Conservation (phyloP, 2,888 invertebrate genomes). For the Nesidiocoris tenuis region DNA sequence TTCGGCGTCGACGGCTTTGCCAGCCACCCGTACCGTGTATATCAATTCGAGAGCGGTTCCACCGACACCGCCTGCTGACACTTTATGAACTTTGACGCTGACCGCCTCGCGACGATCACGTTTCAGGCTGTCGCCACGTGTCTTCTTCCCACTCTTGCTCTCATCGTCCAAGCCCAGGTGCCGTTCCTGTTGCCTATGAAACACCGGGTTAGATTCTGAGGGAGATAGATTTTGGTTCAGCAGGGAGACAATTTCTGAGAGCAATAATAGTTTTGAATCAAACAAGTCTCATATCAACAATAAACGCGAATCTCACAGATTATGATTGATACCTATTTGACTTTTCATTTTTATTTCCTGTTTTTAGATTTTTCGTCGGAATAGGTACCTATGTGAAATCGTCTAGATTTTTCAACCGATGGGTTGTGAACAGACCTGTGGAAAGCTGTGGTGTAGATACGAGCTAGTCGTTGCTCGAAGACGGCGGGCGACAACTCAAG, state of each 20-base stretch:
- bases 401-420: no score
- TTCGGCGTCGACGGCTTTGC: constrained; percentile 74
- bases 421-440: no score
- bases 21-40: constrained; percentile 77
- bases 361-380: no score
- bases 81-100: constrained; percentile 51
- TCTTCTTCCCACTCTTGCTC: constrained; percentile 52
- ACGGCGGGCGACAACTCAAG: constrained; percentile 56
- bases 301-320: no score
- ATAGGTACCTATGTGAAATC: no score
- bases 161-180: constrained; percentile 69
- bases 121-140: constrained; percentile 30
- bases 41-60: constrained; percentile 57
- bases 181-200: constrained; percentile 77
- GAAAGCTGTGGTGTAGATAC: constrained; percentile 77
- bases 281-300: no score
- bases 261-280: no score
- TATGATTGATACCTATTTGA: no score
- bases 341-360: no score
- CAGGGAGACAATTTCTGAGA: no score
- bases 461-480: constrained; percentile 72
- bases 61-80: constrained; percentile 44
- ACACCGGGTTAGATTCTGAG: no score
- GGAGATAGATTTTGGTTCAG: no score
- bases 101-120: constrained; percentile 55